These are phyloP conservation scores for Nephrotoma flavescens DNA, from an alignment of 2,888 invertebrate species.

Conservation along the genomic window DNA sequence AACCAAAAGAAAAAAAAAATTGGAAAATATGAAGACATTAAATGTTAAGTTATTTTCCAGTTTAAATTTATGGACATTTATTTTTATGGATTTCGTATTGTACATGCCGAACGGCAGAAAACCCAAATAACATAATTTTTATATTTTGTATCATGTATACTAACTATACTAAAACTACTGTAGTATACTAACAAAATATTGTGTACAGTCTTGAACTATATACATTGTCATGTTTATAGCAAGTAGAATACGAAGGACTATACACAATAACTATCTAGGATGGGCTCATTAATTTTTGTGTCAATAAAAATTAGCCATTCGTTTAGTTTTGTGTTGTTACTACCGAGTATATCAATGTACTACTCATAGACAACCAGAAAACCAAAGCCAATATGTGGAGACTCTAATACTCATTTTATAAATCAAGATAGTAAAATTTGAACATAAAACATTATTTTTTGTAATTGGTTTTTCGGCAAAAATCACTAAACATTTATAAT, in stretches of 20 bases:
- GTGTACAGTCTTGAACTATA: not conserved
- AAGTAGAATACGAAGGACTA: not conserved
- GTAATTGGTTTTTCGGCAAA: not conserved
- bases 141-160: not conserved
- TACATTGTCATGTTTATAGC: not conserved
- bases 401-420: not conserved
- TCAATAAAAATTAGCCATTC: not conserved
- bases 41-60: not conserved
- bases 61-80: not conserved
- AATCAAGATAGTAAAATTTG: not conserved
- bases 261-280: not conserved
- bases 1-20: not conserved
- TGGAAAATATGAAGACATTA: not conserved
- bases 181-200: not conserved
- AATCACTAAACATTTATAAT: not conserved
- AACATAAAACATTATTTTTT: not conserved
- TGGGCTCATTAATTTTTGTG: not conserved
- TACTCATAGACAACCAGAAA: not conserved
- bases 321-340: not conserved
- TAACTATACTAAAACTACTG: not conserved
- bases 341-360: not conserved
- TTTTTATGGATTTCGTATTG: not conserved
- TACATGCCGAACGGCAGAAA: not conserved
- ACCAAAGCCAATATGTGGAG: not conserved
- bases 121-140: not conserved